phyloP scores from a whole-genome alignment of 2,797 vertebrate species.

The Rhinichthys osculus region DNA sequence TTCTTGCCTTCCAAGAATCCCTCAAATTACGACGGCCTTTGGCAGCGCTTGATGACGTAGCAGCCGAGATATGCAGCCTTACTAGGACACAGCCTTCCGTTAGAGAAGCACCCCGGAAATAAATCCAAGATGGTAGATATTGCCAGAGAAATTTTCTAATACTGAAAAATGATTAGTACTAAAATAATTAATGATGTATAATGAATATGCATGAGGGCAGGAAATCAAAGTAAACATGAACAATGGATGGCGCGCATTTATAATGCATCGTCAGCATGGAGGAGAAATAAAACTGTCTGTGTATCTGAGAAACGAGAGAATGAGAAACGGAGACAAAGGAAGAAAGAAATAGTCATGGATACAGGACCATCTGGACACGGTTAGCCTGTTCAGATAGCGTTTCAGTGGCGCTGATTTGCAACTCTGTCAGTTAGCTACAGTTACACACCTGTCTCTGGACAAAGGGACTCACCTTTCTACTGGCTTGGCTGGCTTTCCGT shows the following conservation, averaged over 20 bases:
- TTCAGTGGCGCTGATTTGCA: constrained; percentile 62
- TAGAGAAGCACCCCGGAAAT: neutral
- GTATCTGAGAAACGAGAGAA: constrained; percentile 22
- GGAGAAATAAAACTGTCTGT: constrained; percentile 70
- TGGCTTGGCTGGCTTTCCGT: constrained; percentile 47
- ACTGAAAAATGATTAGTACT: neutral
- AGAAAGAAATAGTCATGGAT: constrained; percentile 50
- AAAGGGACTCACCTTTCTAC: constrained; percentile 61
- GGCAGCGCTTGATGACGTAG: neutral
- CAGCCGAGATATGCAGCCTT: neutral
- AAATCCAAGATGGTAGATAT: neutral
- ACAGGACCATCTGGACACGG: constrained; percentile 55
- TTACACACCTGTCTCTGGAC: constrained; percentile 63
- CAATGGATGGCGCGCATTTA: constrained; percentile 71
- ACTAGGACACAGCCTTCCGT: too few relatives aligned
- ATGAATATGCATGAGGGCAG: constrained; percentile 63
- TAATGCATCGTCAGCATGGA: constrained; percentile 62
- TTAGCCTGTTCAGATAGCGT: constrained; percentile 55
- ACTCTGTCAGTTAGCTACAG: constrained; percentile 59
- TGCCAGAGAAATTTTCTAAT: neutral
- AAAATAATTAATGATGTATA: neutral
- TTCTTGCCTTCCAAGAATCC: neutral
- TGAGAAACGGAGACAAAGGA: constrained; percentile 45
- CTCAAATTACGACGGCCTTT: neutral
- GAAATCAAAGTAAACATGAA: constrained; percentile 72